Evolutionary conservation across 2,797 vertebrate species (phyloP), one percentile per base, ranked within the genome.

Genomic region (Brachyalestes nurse): DNA sequence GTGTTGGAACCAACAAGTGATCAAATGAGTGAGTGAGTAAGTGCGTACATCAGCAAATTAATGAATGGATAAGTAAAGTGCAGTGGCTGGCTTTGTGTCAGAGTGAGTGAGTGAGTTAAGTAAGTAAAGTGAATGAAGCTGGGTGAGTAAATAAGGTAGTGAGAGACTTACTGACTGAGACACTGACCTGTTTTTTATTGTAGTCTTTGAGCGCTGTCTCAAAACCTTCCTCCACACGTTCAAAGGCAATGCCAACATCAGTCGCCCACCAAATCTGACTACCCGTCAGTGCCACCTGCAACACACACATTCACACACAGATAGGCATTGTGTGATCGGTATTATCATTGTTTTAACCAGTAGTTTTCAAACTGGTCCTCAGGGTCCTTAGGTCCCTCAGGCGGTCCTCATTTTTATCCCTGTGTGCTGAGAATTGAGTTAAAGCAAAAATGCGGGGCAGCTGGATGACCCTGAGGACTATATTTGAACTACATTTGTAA

Each of bases 201-300:
- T 91, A 94, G 87, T 94, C 93, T 86, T 96, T 94, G 25, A 94
- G 84, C 13, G 94, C 93, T 0, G 90, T 94, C 86, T 95, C 95
- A 84, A 95, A 91, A 13, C 89, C 93, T 88, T 95, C 93, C 81
- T 95, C 93, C 82, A 95, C 85, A 55, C 91, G 89, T 57, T 93
- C 93, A 81, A 96, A 95, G 40, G 92, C 93, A 80, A 95, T 95
- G 73, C 91, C 90, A 75, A 94, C 91, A 84, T 94, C 93, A 8
- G 87, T 88, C 21, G 87, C 90, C 93, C 92, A 94, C 93, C 93
- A 94, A 38, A 90, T 94, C 87, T 93, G 92, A 91, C 89, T 92
- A 62, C 91, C 91, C 9, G 91, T 93, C 83, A 95, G 90, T 75
- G 90, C 89, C 13, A 93, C 90, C 91, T 94, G 78, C 8, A 62